These are phyloP conservation scores for Episyrphus balteatus DNA, from an alignment of 1,140 invertebrate species.

Conservation along the genomic window DNA sequence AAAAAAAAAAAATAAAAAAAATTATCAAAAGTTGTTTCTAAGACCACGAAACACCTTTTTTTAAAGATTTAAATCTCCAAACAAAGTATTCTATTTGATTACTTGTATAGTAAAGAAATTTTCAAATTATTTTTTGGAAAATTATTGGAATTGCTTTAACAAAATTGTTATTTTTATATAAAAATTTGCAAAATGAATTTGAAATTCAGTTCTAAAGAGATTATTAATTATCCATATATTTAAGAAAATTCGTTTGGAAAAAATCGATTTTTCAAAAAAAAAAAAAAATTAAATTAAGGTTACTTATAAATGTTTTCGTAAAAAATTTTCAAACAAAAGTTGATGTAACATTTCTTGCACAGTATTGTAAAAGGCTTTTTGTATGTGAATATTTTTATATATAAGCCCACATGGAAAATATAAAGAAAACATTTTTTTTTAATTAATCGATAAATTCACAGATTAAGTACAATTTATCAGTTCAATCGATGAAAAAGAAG, in stretches of 20 bases:
- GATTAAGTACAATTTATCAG: no score
- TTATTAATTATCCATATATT: no score
- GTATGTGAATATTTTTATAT: constrained; percentile 1
- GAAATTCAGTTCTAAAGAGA: no score
- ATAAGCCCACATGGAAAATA: neutral
- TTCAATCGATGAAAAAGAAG: no score
- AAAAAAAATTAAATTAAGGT: constrained; percentile 2
- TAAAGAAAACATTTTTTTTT: neutral
- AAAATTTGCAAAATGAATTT: no score
- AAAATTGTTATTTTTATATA: constrained; percentile 4
- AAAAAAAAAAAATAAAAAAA: no score
- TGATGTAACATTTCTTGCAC: constrained; percentile 1
- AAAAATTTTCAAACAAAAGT: neutral
- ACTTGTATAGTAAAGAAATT: neutral
- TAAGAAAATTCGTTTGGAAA: no score
- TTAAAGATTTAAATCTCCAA: neutral
- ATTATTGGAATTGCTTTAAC: constrained; percentile 2
- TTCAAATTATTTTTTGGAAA: no score
- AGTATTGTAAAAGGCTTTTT: neutral
- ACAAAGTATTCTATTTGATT: neutral
- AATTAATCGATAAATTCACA: no score
- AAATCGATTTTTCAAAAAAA: no score
- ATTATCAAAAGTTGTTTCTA: no score
- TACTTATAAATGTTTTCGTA: constrained; percentile 1
- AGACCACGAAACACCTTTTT: no score